Evolutionary conservation across 2,113 vertebrate species (phyloP), one percentile per base, ranked within the genome.

Genomic region (Pontoporia blainvillei): DNA sequence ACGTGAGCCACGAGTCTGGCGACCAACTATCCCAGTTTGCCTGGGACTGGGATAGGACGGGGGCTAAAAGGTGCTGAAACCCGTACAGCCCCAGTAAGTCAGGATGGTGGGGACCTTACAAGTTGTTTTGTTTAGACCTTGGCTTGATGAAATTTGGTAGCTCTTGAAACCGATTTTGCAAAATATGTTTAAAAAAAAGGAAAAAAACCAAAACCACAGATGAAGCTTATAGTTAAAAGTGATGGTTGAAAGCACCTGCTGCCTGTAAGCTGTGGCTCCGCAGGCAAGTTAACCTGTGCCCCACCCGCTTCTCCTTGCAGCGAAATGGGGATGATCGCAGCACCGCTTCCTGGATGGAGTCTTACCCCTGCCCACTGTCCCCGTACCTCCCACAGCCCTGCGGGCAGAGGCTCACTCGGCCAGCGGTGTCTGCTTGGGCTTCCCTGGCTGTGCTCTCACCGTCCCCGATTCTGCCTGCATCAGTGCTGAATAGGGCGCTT

Each of bases 401-500:
- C 39, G 27, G 44, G 39, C 72, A 34, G 85, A 66, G 69, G 57
- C 62, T 84, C 18, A 61, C 69, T 4, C 23, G 13, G 54, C 61
- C 18, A 4, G 39, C 15, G 14, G 17, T 0, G 44, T 54, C 94
- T 76, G n/a, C 8, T 3, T 15, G 6, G 29, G 13, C 44, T 54
- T 92, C 41, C 34, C 49, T 21, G 49, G 34, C 78, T 44, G 21
- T 15, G 5, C 8, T 7, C 41, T 18, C 8, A 41, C 2, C 21
- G 2, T 2, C 5, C 62, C 34, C 6, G 2, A 1, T 25, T 49
- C 27, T 23, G 3, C n/a, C 64, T 29, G 66, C 3, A 39, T 21
- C 34, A 57, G 49, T 2, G 13, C 29, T 36, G 71, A 0, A 5
- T 1, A 3, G 31, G 0, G n/a, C 17, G 5, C 54, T 4, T 1